phyloP scores from a whole-genome alignment of 2,113 vertebrate genomes.

The Macrotus californicus region DNA sequence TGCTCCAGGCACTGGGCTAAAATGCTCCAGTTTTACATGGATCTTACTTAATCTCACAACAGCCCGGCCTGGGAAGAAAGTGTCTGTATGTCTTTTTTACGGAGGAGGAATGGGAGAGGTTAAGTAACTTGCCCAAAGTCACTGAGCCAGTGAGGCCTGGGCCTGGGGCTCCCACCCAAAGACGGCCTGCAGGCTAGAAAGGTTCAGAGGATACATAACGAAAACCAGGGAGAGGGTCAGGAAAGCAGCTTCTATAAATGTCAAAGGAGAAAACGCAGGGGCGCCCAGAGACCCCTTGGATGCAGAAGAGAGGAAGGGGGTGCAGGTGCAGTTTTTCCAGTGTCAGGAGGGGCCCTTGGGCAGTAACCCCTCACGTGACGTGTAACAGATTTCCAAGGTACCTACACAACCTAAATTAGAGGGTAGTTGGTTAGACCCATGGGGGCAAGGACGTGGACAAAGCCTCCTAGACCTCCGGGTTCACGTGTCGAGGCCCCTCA shows the following conservation, averaged over 20 bases:
- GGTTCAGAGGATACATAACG: slow-evolving; percentile 30
- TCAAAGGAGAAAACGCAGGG: not conserved
- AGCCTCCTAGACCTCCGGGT: fast-evolving
- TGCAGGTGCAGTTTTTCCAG: not conserved
- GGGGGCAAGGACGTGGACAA: not conserved
- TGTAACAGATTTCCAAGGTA: not conserved
- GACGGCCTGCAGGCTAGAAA: not conserved
- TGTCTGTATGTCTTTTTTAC: slow-evolving; percentile 43
- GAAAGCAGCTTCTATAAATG: slow-evolving; percentile 29
- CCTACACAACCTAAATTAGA: not conserved
- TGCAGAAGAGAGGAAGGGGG: not conserved
- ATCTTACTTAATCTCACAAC: slow-evolving; percentile 36
- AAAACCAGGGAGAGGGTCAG: slow-evolving; percentile 25
- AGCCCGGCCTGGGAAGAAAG: slow-evolving; percentile 44
- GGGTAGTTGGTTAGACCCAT: not conserved
- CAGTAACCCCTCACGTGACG: not conserved
- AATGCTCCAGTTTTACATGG: not conserved
- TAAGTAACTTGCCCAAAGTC: slow-evolving; percentile 37
- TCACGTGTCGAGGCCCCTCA: not conserved
- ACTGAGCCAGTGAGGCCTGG: not conserved
- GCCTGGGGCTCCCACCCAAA: not conserved
- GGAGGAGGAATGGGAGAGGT: slow-evolving; percentile 45
- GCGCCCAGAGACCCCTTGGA: not conserved
- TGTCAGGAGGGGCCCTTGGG: not conserved
- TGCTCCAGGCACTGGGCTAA: not conserved